phyloP scores from a whole-genome alignment of 2,888 invertebrate genomes.

The Lomographa bimaculata region DNA sequence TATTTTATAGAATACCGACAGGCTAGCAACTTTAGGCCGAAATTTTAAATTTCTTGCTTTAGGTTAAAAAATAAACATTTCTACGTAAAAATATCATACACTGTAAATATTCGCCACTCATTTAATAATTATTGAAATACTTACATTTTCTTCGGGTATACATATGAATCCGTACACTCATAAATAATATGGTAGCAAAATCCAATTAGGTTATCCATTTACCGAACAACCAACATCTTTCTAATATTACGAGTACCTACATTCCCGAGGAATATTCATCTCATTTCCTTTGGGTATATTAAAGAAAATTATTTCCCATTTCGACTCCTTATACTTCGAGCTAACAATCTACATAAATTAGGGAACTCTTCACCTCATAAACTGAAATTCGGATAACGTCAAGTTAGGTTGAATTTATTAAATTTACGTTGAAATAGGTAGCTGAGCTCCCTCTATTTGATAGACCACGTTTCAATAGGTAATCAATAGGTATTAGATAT shows the following conservation, averaged over 20 bases:
- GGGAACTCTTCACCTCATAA: constrained; percentile 57
- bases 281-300: constrained; percentile 58
- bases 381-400: constrained; percentile 56
- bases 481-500: too few relatives aligned
- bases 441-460: too few relatives aligned
- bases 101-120: too few relatives aligned
- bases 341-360: constrained; percentile 74
- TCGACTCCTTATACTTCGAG: constrained; percentile 46
- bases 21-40: too few relatives aligned
- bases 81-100: too few relatives aligned
- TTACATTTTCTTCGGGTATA: too few relatives aligned
- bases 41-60: too few relatives aligned
- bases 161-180: too few relatives aligned
- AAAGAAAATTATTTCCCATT: constrained; percentile 70
- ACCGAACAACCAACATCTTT: constrained; percentile 1
- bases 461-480: too few relatives aligned
- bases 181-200: constrained; percentile 1
- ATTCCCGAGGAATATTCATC: constrained; percentile 40
- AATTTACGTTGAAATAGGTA: constrained; percentile 51
- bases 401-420: constrained; percentile 56
- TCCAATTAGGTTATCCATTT: constrained; percentile 3
- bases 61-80: too few relatives aligned
- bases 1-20: too few relatives aligned
- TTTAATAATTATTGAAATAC: too few relatives aligned
- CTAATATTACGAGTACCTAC: constrained; percentile 20